Percentiles rank a stretch among this genome's conserved stretches.
Conservation (phyloP, 2,888 invertebrate genomes). For the Drosophila fungiperda region DNA sequence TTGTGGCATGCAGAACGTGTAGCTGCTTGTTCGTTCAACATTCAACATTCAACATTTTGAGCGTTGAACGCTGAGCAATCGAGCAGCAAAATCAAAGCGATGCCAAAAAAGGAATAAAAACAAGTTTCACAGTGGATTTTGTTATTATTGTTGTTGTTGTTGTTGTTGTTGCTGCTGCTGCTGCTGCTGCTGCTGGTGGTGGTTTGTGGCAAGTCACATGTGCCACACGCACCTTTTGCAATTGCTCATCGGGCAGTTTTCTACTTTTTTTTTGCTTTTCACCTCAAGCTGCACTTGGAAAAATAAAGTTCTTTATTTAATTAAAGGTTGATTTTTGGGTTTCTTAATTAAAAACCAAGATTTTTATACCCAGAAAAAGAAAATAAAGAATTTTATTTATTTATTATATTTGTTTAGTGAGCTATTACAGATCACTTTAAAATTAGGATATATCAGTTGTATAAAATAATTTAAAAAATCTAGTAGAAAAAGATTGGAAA, state of each 20-base stretch:
- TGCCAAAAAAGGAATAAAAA: constrained; percentile 57
- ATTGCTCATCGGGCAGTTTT: constrained; percentile 54
- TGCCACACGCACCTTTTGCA: constrained; percentile 71
- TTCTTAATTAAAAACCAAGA: no score
- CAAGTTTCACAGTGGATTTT: constrained; percentile 67
- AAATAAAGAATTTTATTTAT: no score
- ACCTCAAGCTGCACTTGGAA: constrained; percentile 67
- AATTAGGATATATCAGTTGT: no score
- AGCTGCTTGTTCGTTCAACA: not conserved
- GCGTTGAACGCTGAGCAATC: constrained; percentile 62
- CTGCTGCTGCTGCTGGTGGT: constrained; percentile 59
- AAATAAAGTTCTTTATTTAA: not conserved
- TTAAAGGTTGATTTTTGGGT: not conserved
- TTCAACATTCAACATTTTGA: constrained; percentile 33
- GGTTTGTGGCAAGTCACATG: constrained; percentile 74
- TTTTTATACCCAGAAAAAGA: no score
- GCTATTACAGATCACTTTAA: no score
- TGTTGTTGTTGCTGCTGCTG: constrained; percentile 5
- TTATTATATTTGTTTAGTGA: no score
- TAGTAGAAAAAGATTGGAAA: not conserved
- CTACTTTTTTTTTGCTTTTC: constrained; percentile 46
- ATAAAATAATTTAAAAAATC: no score
- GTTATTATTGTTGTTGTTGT: constrained; percentile 38
- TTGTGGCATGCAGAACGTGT: constrained; percentile 20
- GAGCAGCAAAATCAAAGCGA: constrained; percentile 77